phyloP scores from a whole-genome alignment of 2,113 vertebrate species.

The Aegithalos caudatus region DNA sequence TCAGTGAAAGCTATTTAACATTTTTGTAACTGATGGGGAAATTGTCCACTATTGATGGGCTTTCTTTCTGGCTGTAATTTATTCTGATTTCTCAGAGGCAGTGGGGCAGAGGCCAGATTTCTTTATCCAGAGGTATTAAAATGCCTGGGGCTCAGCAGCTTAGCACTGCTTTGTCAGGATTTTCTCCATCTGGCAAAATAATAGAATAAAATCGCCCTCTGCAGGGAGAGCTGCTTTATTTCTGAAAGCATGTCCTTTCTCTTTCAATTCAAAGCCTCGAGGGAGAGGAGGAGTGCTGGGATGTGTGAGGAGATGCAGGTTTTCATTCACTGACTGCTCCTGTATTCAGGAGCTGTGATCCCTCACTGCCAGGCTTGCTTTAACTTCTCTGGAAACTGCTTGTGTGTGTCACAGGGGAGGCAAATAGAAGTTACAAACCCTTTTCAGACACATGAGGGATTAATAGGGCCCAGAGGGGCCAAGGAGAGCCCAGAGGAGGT shows the following conservation, averaged over 20 bases:
- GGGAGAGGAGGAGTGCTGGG: background rate
- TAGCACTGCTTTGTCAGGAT: conserved; percentile 17
- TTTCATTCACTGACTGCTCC: background rate
- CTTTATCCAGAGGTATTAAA: background rate
- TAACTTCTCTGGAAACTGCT: background rate
- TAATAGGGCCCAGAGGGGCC: background rate
- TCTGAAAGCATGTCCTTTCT: background rate
- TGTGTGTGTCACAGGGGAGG: background rate
- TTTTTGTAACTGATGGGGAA: background rate
- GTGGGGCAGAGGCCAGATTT: background rate
- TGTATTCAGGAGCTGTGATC: background rate
- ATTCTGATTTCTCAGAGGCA: conserved; percentile 14
- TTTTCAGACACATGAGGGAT: background rate
- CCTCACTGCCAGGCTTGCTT: background rate
- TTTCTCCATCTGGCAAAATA: conserved; percentile 20
- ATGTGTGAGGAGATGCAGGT: background rate
- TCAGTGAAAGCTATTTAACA: background rate
- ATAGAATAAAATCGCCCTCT: background rate
- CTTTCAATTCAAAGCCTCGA: background rate
- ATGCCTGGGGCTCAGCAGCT: background rate
- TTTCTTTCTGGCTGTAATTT: background rate
- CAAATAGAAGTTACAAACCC: background rate
- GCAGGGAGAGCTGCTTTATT: background rate
- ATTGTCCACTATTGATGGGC: background rate
- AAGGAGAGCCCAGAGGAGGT: background rate